Evolutionary conservation across 2,888 invertebrate genomes (phyloP).

Genomic region (Meliscaeva auricollis): DNA sequence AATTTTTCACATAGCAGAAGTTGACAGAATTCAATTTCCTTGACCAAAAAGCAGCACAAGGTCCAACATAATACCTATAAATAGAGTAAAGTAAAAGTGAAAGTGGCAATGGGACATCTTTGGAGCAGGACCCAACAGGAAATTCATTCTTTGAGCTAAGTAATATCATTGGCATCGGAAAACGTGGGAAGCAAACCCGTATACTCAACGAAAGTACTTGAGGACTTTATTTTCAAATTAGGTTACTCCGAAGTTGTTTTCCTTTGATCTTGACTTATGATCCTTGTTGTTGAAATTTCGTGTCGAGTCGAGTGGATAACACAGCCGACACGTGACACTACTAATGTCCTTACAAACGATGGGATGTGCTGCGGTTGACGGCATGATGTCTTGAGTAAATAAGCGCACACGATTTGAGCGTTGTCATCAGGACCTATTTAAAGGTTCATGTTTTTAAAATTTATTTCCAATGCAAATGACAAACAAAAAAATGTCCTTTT

Average conservation of each 20-base stretch:
- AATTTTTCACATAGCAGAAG: slow-evolving; percentile 47
- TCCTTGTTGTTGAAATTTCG: slow-evolving; percentile 59
- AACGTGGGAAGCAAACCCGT: slow-evolving; percentile 50
- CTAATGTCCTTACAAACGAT: slow-evolving; percentile 39
- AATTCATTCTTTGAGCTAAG: slow-evolving; percentile 49
- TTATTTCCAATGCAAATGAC: slow-evolving; percentile 1
- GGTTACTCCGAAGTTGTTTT: slow-evolving; percentile 75
- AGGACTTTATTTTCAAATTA: slow-evolving; percentile 71
- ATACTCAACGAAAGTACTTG: slow-evolving; percentile 42
- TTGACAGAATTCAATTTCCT: slow-evolving; percentile 72
- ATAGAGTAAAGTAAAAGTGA: slow-evolving; percentile 48
- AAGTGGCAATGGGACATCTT: slow-evolving; percentile 70
- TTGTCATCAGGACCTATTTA: slow-evolving; percentile 13
- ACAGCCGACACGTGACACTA: slow-evolving; percentile 65
- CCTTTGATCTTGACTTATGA: slow-evolving; percentile 78
- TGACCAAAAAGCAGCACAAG: slow-evolving; percentile 40
- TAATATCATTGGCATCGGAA: neutral
- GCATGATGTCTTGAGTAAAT: slow-evolving; percentile 56
- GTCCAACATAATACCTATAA: neutral
- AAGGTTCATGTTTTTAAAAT: slow-evolving; percentile 44
- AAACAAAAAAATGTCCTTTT: slow-evolving; percentile 3
- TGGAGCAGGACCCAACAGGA: slow-evolving; percentile 46
- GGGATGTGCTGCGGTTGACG: slow-evolving; percentile 24
- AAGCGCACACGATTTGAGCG: slow-evolving; percentile 51
- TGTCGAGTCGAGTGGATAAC: slow-evolving; percentile 52